Evolutionary conservation across 2,797 vertebrate genomes (phyloP), one percentile per base, ranked within the genome.

Genomic region (Oophaga sylvatica): DNA sequence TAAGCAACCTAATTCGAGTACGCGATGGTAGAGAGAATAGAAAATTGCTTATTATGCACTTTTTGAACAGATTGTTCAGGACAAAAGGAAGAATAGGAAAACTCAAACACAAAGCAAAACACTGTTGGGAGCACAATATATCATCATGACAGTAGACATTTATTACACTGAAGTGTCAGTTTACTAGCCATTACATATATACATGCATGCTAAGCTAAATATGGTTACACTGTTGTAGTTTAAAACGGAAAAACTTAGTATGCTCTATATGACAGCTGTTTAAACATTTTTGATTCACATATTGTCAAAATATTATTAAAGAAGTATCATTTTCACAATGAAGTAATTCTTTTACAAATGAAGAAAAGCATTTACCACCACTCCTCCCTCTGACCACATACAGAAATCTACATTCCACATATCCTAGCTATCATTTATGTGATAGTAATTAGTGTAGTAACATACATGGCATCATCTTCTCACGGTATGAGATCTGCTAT

Each of bases 81-180:
- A 59, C 67, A 71, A 31, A 57, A 22, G 65, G 29, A 56, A 71
- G n/a, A 59, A 35, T 35, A 59, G 22, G 45, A 29, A 70, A 83
- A 70, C 16, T 71, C 19, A 83, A 19, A 57, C 53, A 53, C 10
- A 83, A 79, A 83, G 68, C 48, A 57, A 57, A 79, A 35, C 81
- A 71, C 41, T 56, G 48, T 57, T 71, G 53, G 65, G 81, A 83
- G 56, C 67, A 71, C 67, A 83, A 83, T 83, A 83, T 59, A 83
- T 83, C 81, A 83, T 59, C 29, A 63, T 83, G 81, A 83, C 81
- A 83, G 67, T 7, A 35, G 26, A 71, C 81, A 83, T 83, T 83
- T 57, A 71, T 83, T 59, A 70, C 29, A 6, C 29, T 71, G 17
- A 70, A 83, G 48, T 57, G 45, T 56, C 48, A 71, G 26, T n/a